Evolutionary conservation across 2,797 vertebrate genomes (phyloP), one percentile per base, ranked within the genome.

Genomic region (Zonotrichia albicollis): DNA sequence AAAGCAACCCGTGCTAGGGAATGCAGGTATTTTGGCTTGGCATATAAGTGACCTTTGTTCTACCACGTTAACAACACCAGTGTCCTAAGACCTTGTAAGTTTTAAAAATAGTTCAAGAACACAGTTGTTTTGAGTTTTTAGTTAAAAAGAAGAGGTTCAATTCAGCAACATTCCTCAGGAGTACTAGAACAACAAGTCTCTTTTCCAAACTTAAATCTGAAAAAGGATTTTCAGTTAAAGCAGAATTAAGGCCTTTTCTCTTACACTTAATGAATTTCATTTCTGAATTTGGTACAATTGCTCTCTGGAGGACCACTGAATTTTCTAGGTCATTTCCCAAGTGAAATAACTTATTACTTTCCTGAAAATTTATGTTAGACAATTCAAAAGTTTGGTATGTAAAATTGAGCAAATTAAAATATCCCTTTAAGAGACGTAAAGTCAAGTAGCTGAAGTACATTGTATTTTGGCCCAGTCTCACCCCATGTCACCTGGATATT

Each of bases 241-340:
- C 58, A 84, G 60, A 92, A 92, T 48, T 81, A 91, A 89, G 91
- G 36, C 15, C 36, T 92, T 82, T 85, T 89, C 62, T 92, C 67
- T 84, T 36, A 78, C 1, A 29, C 45, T 75, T 95, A 78, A 92
- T 88, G 62, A 89, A 78, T 93, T 93, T 88, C 0, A 67, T 84
- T 67, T 96, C 83, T 14, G 58, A 71, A 87, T 94, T 91, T 60
- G 73, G 83, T 76, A 91, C 74, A 61, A 45, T n/a, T 82, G 42
- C 48, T 88, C 95, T 93, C 72, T 82, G 65, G 91, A 95, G 95
- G 64, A 82, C 80, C 82, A 22, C 10, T 88, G 75, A 68, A 75
- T 81, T 95, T 97, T 96, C 86, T 89, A 94, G 96, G 96, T 87
- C 26, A 2, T 78, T 96, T 89, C 91, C 86, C 96, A 89, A 58